A percentile compares a stretch with the other conserved stretches of the same genome.
These are phyloP conservation scores for Leptoteleia sp. DNA, from an alignment of 1,140 invertebrate species.

Conservation along the genomic window DNA sequence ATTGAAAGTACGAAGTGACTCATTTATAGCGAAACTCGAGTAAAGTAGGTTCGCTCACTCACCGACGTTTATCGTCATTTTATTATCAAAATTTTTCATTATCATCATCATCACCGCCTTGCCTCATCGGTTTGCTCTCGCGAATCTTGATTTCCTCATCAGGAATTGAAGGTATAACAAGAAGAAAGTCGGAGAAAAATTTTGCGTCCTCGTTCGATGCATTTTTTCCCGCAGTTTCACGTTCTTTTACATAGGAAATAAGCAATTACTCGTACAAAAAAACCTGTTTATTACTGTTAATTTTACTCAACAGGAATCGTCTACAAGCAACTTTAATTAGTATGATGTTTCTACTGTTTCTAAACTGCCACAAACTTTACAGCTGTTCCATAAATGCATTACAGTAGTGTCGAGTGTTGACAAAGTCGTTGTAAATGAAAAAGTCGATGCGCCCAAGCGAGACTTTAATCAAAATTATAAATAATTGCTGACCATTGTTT, in stretches of 20 bases:
- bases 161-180: conserved; percentile 22
- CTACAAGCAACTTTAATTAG: conserved; percentile 29
- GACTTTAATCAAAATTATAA: conserved; percentile 4
- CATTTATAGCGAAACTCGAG: too few species aligned
- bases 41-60: too few species aligned
- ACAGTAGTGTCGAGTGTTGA: conserved; percentile 14
- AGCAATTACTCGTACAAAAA: conserved; percentile 23
- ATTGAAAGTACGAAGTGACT: too few species aligned
- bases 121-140: too few species aligned
- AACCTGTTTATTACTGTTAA: conserved; percentile 25
- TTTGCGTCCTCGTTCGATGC: conserved; percentile 22
- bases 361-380: conserved; percentile 15
- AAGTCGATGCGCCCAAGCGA: conserved; percentile 1
- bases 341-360: conserved; percentile 26
- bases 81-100: too few species aligned
- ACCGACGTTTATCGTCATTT: too few species aligned
- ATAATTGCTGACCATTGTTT: neutral
- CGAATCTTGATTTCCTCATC: conserved; percentile 22
- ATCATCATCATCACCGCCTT: too few species aligned
- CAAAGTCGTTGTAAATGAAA: neutral
- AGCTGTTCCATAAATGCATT: conserved; percentile 27
- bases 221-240: conserved; percentile 33
- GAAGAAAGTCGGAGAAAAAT: conserved; percentile 31
- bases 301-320: conserved; percentile 28
- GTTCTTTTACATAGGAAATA: conserved; percentile 36